These are phyloP conservation scores for Rhodeus uyekii DNA, from an alignment of 2,797 vertebrate species.

Conservation along the genomic window DNA sequence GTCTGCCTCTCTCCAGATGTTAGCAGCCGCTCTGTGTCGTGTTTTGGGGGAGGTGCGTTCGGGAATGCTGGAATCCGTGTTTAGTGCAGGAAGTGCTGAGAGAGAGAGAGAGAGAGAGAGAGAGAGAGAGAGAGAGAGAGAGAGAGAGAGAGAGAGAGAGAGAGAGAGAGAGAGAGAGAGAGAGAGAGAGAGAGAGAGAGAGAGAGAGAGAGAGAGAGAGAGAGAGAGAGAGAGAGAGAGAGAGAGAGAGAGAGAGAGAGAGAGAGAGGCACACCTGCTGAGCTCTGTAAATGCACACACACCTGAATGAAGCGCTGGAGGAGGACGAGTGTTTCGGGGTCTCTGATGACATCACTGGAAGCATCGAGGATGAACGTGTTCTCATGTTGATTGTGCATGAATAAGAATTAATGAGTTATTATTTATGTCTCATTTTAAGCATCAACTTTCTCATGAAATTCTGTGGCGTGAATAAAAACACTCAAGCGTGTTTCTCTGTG, in stretches of 20 bases:
- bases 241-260: conserved; percentile 3
- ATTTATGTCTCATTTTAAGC: not conserved
- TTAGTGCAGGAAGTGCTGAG: conserved; percentile 1
- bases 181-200: not conserved
- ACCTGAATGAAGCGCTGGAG: not conserved
- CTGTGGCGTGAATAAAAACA: not conserved
- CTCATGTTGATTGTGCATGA: not conserved
- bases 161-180: not conserved
- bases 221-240: not conserved
- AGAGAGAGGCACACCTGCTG: not conserved
- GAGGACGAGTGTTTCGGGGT: too few species aligned
- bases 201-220: not conserved
- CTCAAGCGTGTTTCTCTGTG: too few species aligned
- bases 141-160: not conserved
- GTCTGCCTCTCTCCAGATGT: conserved; percentile 11
- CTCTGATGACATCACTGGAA: not conserved
- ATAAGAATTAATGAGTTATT: not conserved
- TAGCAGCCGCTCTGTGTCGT: not conserved
- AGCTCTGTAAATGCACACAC: not conserved
- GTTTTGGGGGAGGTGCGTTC: conserved; percentile 16
- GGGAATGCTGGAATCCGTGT: conserved; percentile 4
- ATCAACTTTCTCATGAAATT: not conserved
- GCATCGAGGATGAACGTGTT: not conserved
- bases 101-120: not conserved
- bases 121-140: conserved; percentile 1